These are phyloP conservation scores for Tetramorium alpestre DNA, from an alignment of 1,140 invertebrate species.

Conservation along the genomic window DNA sequence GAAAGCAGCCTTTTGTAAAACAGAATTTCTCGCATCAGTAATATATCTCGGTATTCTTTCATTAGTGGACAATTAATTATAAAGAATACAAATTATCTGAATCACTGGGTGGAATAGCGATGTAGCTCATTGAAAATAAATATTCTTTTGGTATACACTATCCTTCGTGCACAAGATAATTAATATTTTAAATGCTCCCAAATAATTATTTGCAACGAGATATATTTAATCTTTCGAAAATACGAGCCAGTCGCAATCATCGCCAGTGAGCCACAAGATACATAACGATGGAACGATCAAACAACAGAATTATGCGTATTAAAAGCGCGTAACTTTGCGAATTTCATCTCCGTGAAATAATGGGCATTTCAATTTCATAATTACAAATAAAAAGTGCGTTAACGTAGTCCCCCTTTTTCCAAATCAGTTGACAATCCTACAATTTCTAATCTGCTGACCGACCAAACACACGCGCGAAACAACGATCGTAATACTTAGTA, in stretches of 20 bases:
- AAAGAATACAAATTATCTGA: neutral
- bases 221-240: constrained; percentile 19
- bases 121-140: constrained; percentile 11
- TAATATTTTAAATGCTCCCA: constrained; percentile 2
- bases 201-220: neutral
- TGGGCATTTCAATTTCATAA: constrained; percentile 35
- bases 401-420: constrained; percentile 19
- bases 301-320: neutral
- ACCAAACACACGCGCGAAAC: constrained; percentile 1
- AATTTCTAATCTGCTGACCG: constrained; percentile 35
- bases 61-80: neutral
- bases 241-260: neutral
- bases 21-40: neutral
- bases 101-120: neutral
- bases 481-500: neutral
- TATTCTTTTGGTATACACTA: constrained; percentile 3
- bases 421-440: neutral
- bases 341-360: neutral
- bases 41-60: neutral
- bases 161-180: neutral
- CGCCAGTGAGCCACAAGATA: neutral
- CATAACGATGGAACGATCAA: neutral
- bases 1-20: neutral
- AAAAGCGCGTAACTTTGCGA: neutral
- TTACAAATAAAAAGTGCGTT: constrained; percentile 52